Percentiles rank a stretch among this genome's conserved stretches.
phyloP scores from a whole-genome alignment of 1,140 invertebrate species.

The Drosophila sp. region DNA sequence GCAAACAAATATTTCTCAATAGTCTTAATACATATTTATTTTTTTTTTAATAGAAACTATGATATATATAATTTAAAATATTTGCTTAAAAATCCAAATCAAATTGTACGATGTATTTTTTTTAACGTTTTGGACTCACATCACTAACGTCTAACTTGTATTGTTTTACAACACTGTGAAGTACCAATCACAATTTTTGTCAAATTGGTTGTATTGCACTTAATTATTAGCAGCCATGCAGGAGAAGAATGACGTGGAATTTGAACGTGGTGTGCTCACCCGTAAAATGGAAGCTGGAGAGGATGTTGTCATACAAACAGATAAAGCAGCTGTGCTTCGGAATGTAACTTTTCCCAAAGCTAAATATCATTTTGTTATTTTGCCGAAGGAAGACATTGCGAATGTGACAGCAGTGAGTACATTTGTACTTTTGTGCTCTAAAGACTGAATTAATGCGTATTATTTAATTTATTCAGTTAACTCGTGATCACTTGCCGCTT shows the following conservation, averaged over 20 bases:
- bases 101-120: not conserved
- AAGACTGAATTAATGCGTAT: not conserved
- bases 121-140: not conserved
- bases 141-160: not conserved
- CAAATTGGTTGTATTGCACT: not conserved
- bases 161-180: not conserved
- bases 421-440: not conserved
- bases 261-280: conserved; percentile 16
- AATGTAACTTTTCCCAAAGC: conserved; percentile 49
- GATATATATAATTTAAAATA: too few relatives aligned
- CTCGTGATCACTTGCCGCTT: conserved; percentile 49
- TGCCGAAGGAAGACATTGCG: conserved; percentile 51
- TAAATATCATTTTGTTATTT: conserved; percentile 54
- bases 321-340: conserved; percentile 55
- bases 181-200: not conserved
- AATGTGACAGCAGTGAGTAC: conserved; percentile 51
- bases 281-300: conserved; percentile 36
- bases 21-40: too few relatives aligned
- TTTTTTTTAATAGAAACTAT: too few relatives aligned
- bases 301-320: conserved; percentile 55
- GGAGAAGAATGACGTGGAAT: not conserved
- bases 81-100: too few relatives aligned
- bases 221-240: not conserved
- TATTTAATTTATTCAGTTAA: conserved; percentile 31
- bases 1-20: too few relatives aligned